Conservation (phyloP, 2,797 vertebrate genomes). For the Alca torda region DNA sequence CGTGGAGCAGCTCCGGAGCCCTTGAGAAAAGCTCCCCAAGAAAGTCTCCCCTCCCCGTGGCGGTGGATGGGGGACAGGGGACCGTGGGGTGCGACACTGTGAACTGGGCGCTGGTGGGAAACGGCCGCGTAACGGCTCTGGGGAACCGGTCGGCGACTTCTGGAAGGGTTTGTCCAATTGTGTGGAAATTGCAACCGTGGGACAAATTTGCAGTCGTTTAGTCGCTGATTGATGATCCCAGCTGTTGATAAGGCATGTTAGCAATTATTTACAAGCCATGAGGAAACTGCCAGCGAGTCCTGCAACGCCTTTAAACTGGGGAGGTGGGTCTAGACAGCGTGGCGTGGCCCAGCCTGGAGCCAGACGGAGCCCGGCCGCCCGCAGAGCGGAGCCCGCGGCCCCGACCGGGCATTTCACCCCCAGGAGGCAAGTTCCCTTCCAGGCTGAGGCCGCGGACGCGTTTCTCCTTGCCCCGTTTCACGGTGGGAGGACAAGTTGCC, state of each 20-base stretch:
- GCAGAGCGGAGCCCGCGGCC: not conserved
- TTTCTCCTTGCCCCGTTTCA: not conserved
- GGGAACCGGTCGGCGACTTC: accelerated
- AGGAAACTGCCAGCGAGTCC: not conserved
- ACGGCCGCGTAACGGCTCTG: too few species aligned
- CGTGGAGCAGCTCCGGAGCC: not conserved
- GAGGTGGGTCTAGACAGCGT: not conserved
- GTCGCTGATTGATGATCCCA: not conserved
- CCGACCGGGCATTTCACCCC: not conserved
- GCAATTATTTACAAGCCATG: not conserved
- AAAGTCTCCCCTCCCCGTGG: not conserved
- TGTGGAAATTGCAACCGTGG: not conserved
- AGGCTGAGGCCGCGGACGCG: not conserved
- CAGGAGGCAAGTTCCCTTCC: not conserved
- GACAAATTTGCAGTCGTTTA: not conserved
- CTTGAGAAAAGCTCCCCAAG: not conserved
- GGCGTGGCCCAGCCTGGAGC: not conserved
- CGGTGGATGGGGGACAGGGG: not conserved
- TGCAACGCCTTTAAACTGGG: not conserved
- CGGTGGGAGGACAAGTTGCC: not conserved
- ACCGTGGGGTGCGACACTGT: accelerated
- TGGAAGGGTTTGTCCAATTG: not conserved
- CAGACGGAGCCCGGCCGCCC: not conserved
- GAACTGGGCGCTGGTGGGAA: not conserved
- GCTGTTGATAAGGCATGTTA: not conserved